Percentiles rank a stretch among this genome's conserved stretches.
phyloP scores from a whole-genome alignment of 2,888 invertebrate species.

The Lochmaea crataegi region DNA sequence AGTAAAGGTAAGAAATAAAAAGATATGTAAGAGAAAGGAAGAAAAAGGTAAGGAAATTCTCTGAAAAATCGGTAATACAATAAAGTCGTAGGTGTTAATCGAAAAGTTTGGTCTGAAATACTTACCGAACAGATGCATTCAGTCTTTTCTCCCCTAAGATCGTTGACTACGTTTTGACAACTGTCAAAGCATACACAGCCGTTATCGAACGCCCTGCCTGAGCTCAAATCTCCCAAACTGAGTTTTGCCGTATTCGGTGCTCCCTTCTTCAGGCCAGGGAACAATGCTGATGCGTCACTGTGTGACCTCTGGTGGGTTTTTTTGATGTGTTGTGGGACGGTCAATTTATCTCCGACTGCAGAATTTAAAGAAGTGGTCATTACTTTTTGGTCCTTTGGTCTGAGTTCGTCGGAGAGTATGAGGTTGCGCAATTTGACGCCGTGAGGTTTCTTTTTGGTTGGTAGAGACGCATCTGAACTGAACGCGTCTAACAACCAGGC shows the following conservation, averaged over 20 bases:
- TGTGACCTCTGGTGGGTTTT: slow-evolving; percentile 82
- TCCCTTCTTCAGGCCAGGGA: slow-evolving; percentile 58
- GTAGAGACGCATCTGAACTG: slow-evolving; percentile 77
- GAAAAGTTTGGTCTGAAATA: slow-evolving; percentile 38
- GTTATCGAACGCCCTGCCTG: slow-evolving; percentile 96
- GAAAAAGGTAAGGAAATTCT: too few relatives aligned
- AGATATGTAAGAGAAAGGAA: too few relatives aligned
- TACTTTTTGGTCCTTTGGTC: slow-evolving; percentile 54
- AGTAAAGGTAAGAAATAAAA: too few relatives aligned
- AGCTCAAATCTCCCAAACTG: slow-evolving; percentile 89
- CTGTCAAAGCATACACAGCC: slow-evolving; percentile 93
- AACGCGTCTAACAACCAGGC: slow-evolving; percentile 98
- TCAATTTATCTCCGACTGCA: slow-evolving; percentile 53
- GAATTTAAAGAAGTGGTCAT: slow-evolving; percentile 56
- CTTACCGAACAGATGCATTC: slow-evolving; percentile 82
- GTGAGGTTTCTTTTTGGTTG: slow-evolving; percentile 79
- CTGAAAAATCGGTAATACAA: too few relatives aligned
- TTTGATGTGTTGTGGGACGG: slow-evolving; percentile 67
- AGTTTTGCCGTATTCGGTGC: slow-evolving; percentile 69
- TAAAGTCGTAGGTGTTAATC: too few relatives aligned
- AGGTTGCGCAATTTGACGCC: slow-evolving; percentile 80
- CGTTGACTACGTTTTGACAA: slow-evolving; percentile 82
- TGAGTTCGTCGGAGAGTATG: slow-evolving; percentile 76
- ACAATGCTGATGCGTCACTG: slow-evolving; percentile 83
- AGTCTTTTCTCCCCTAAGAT: slow-evolving; percentile 80